Evolutionary conservation across 2,797 vertebrate species (phyloP), one percentile per base, ranked within the genome.

Genomic region (Diceros bicornis): DNA sequence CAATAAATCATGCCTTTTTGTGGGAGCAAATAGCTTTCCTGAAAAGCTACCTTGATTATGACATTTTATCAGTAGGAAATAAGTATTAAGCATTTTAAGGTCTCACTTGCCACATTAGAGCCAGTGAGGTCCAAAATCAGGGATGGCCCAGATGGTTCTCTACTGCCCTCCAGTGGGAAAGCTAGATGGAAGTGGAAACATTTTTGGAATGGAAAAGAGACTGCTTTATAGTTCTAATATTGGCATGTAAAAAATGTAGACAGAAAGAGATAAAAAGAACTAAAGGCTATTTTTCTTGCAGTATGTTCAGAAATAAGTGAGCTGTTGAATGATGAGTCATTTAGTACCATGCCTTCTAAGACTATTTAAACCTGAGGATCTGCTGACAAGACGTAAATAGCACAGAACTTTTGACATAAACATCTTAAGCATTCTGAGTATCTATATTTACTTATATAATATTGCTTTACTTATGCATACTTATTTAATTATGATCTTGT

Each of bases 111-210:
- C 79, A n/a, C 6, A 8, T 32, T 59, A 27, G 2, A 96, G 57
- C 11, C 64, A 4, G 1, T 16, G 29, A 85, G 50, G 50, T 13
- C 7, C 52, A n/a, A 82, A 86, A 34, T 83, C 77, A 41, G 7
- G 37, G 8, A 62, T 37, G 23, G 62, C 52, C 10, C 68, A 21
- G 2, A n/a, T 66, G 87, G 79, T 57, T 92, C 83, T 96, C 96
- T 97, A 72, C 97, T 96, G 98, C 97, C 97, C 96, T 88, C 97
- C 32, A 82, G 97, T 93, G 98, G 93, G 21, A 66, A 85, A 37
- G 1, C 3, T 25, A 47, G 62, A 18, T 18, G 18, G 27, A 77
- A 17, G 25, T 5, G 2, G 4, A 89, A 83, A 34, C 50, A 47
- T 59, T 69, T 74, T 41, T 47, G 57, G 20, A 81, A 47, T 1